Evolutionary conservation across 1,140 invertebrate species (phyloP).

Genomic region (Meloidogyne floridensis): DNA sequence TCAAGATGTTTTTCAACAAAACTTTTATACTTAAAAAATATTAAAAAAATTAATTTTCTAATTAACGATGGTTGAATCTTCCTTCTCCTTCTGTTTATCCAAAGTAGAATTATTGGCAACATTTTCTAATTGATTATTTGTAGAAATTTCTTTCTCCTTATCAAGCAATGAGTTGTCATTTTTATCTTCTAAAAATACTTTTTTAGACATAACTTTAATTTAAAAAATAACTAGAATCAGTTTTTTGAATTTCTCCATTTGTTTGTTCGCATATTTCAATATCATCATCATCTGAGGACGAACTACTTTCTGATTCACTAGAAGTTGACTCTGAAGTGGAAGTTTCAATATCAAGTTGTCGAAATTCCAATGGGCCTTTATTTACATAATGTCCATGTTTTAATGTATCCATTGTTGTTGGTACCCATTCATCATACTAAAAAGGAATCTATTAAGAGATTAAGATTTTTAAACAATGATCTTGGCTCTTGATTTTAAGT

Average conservation of each 20-base stretch:
- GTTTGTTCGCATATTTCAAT: background rate
- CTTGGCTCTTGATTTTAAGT: no score
- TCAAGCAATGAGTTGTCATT: background rate
- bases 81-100: background rate
- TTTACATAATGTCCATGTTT: slow-evolving; percentile 52
- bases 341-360: slow-evolving; percentile 30
- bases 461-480: no score
- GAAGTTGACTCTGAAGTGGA: background rate
- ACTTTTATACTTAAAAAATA: background rate
- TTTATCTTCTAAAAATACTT: background rate
- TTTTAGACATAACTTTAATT: background rate
- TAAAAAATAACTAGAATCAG: background rate
- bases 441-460: background rate
- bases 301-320: background rate
- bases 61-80: background rate
- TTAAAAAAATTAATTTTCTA: no score
- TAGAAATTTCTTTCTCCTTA: background rate
- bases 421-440: slow-evolving; percentile 51
- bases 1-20: background rate
- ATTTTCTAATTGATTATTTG: no score
- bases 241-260: background rate
- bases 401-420: slow-evolving; percentile 53
- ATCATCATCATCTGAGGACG: background rate
- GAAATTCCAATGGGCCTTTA: slow-evolving; percentile 44
- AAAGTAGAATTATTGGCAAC: no score